Evolutionary conservation across 2,888 invertebrate species (phyloP), one percentile per base, ranked within the genome.

Genomic region (Psylliodes chrysocephalus): DNA sequence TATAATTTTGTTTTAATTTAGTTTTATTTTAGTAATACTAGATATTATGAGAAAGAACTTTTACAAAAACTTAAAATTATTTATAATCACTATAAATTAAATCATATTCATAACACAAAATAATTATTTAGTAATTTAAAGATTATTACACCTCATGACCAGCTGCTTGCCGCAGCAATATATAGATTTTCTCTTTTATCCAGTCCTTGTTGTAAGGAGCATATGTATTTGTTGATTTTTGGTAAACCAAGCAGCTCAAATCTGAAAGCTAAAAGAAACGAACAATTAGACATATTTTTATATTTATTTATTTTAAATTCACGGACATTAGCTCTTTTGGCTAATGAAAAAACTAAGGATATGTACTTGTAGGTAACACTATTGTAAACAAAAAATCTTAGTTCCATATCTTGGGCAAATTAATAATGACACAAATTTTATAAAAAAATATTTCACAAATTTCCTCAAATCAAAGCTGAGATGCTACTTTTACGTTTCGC

Each of bases 171-270:
- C 96, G 91, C 68, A 98, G 84, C 75, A 98, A 84, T 2, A 97
- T 92, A 79, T 98, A 98, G 69, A 99, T 97, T 82, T 98, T 97
- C 81, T 99, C 98, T 82, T 99, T 99, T 63, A 99, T 96, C 98
- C 98, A 99, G 77, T 96, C 97, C 84, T 98, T 98, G 82, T 98
- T 98, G 84, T 98, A 98, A 0, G 99, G 99, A 1, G 96, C 95
- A 78, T 99, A 99, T 0, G 96, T 95, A 78, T 96, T 95, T 40
- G 94, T 94, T 5, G 93, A 92, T 81, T 96, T 96, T 84, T 97
- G 95, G 82, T 95, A 98, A 67, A 99, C 98, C 65, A 99, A 85
- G 79, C 98, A 98, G 74, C 96, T 95, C 52, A 99, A 87, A 81
- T 99, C 99, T 17, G 94, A 90, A 51, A 99, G 85, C 84, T 91